Conservation (phyloP, 2,888 invertebrate species). For the Oscheius sp. region DNA sequence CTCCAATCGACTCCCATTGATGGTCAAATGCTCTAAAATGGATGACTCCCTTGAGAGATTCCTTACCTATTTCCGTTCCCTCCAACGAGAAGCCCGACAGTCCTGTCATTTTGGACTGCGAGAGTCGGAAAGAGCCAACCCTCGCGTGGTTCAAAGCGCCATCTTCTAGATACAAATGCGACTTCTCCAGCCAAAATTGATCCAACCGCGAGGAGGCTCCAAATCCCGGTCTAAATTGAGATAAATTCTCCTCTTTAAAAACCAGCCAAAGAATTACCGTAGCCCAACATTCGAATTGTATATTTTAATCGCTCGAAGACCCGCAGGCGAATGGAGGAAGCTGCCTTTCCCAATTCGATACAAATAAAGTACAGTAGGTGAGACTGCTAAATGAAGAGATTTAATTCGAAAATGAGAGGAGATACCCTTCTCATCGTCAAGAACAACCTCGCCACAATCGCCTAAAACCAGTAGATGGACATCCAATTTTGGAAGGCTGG, state of each 20-base stretch:
- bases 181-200: constrained; percentile 10
- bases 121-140: background rate
- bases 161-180: constrained; percentile 15
- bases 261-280: background rate
- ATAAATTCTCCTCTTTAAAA: background rate
- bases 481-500: constrained; percentile 13
- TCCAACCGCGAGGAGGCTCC: background rate
- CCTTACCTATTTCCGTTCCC: constrained; percentile 28
- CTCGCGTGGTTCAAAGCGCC: constrained; percentile 11
- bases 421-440: constrained; percentile 10
- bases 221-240: background rate
- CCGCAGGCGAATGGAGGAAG: background rate
- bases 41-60: background rate
- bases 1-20: constrained; percentile 26
- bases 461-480: constrained; percentile 18
- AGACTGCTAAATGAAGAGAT: background rate
- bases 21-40: constrained; percentile 14
- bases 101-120: background rate
- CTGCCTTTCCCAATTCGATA: constrained; percentile 23
- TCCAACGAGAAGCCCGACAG: constrained; percentile 5
- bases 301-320: constrained; percentile 15
- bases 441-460: constrained; percentile 23
- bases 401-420: background rate
- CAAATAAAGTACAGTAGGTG: constrained; percentile 20
- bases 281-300: constrained; percentile 17